Evolutionary conservation across 2,113 vertebrate species (phyloP).

Genomic region (Pygoscelis antarcticus): DNA sequence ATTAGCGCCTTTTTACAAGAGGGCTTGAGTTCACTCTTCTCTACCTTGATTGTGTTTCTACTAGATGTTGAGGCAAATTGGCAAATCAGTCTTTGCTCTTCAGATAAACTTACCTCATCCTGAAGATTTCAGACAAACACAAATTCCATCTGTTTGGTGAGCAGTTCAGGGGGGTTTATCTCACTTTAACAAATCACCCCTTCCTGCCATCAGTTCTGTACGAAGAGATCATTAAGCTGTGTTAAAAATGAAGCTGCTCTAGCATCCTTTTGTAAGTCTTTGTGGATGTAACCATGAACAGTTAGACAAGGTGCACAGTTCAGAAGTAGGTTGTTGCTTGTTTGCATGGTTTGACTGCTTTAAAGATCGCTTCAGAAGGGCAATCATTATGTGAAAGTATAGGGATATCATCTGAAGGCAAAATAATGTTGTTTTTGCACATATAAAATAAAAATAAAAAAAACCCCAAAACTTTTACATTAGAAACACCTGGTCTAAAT

Average conservation of each 20-base stretch:
- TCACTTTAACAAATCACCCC: background rate
- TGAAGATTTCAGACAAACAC: background rate
- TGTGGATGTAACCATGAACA: background rate
- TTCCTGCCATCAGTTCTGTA: background rate
- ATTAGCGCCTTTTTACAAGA: background rate
- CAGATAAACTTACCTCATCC: background rate
- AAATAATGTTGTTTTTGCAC: background rate
- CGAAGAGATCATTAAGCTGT: background rate
- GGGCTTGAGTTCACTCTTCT: background rate
- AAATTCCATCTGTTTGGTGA: background rate
- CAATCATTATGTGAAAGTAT: background rate
- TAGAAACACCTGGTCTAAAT: background rate
- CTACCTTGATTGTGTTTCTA: background rate
- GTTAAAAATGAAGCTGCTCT: background rate
- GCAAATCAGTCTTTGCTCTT: background rate
- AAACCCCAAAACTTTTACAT: background rate
- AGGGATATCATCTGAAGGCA: background rate
- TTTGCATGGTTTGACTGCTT: background rate
- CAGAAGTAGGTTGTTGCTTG: background rate
- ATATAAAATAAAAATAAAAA: background rate
- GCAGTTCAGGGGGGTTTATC: background rate
- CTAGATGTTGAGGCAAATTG: background rate
- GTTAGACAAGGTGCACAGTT: background rate
- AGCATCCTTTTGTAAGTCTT: background rate
- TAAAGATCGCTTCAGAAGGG: background rate